Evolutionary conservation across 2,797 vertebrate species (phyloP).

Genomic region (Poliocrania exsul): DNA sequence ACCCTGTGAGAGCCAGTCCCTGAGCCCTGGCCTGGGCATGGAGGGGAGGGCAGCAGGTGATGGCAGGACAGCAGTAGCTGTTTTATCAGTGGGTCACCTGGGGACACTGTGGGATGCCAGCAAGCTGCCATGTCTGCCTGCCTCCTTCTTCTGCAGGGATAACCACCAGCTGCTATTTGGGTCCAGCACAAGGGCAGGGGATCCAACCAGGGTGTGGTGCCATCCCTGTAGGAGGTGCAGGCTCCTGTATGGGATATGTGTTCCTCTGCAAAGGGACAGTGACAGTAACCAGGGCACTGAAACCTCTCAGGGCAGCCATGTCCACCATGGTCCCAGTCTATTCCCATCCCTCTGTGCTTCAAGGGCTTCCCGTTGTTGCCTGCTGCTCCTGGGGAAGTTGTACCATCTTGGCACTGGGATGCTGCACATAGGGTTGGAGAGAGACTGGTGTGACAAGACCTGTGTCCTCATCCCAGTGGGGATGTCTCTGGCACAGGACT

Average conservation of each 20-base stretch:
- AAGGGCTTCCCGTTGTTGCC: rapidly evolving
- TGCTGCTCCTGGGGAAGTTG: not conserved
- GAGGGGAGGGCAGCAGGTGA: not conserved
- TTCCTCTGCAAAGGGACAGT: not conserved
- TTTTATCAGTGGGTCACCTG: not conserved
- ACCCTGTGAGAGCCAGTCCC: not conserved
- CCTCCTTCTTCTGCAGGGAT: not conserved
- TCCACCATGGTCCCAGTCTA: not conserved
- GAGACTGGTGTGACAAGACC: rapidly evolving
- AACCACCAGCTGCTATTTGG: rapidly evolving
- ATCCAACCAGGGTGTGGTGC: not conserved
- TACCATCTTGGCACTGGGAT: not conserved
- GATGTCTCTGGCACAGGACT: rapidly evolving
- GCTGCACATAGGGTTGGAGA: not conserved
- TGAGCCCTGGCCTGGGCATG: not conserved
- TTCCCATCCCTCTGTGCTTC: not conserved
- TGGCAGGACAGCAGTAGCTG: not conserved
- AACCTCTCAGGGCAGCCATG: not conserved
- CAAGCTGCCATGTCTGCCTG: not conserved
- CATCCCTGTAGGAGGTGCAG: not conserved
- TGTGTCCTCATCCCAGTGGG: rapidly evolving
- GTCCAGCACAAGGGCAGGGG: not conserved
- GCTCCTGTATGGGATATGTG: not conserved
- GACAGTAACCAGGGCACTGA: not conserved
- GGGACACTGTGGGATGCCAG: not conserved